Evolutionary conservation across 2,888 invertebrate species (phyloP).

Genomic region (Drosophila paramelanica): DNA sequence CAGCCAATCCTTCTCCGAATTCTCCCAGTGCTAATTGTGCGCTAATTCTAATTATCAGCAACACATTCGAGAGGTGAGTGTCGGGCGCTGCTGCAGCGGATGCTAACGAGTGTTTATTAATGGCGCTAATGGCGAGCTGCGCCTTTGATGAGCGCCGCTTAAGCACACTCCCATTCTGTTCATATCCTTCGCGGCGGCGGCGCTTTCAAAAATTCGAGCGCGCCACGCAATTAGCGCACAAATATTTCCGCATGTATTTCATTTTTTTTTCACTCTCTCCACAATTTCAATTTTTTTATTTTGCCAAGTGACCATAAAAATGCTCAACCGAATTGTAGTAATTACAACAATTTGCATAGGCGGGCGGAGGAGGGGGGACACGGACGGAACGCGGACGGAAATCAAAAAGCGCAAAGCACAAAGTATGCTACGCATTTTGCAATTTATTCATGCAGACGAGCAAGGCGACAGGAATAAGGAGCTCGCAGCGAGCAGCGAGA

Average conservation of each 20-base stretch:
- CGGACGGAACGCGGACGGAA: constrained; percentile 49
- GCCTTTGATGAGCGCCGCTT: constrained; percentile 73
- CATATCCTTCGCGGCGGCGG: constrained; percentile 11
- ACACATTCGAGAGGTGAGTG: constrained; percentile 65
- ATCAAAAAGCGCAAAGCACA: constrained; percentile 78
- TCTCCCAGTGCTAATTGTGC: constrained; percentile 63
- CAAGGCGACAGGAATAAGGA: constrained; percentile 5
- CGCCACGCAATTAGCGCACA: constrained; percentile 78
- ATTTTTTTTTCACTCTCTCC: constrained; percentile 16
- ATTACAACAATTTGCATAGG: constrained; percentile 81
- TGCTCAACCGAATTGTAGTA: constrained; percentile 82
- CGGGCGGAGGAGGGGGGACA: constrained; percentile 14
- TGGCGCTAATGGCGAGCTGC: constrained; percentile 76
- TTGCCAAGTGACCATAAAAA: constrained; percentile 72
- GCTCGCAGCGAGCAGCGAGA: background rate
- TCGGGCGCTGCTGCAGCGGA: constrained; percentile 21
- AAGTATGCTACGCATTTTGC: constrained; percentile 79
- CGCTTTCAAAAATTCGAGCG: constrained; percentile 38
- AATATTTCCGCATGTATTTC: constrained; percentile 74
- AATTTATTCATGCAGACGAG: constrained; percentile 72
- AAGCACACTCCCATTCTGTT: constrained; percentile 58
- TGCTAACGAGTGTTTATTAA: constrained; percentile 79
- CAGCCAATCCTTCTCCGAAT: too few relatives aligned
- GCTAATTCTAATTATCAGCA: constrained; percentile 80
- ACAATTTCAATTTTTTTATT: constrained; percentile 19